These are phyloP conservation scores for Ligdia adustata DNA, from an alignment of 2,888 invertebrate genomes.

Conservation along the genomic window DNA sequence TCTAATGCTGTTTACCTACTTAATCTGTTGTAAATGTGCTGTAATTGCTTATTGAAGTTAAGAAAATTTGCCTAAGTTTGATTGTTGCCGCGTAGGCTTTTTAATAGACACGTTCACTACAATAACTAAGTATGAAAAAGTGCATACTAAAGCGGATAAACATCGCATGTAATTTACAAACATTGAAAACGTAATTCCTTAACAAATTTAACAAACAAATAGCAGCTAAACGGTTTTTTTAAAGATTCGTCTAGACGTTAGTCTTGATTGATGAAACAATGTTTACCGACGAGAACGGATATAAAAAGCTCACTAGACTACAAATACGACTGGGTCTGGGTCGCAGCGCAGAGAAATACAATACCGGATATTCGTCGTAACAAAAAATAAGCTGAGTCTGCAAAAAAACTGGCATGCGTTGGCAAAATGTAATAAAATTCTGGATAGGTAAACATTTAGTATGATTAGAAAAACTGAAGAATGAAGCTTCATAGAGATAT, in stretches of 20 bases:
- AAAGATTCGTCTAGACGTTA: conserved; percentile 1
- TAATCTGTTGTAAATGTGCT: conserved; percentile 24
- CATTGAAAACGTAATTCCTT: no score
- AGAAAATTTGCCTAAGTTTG: no score
- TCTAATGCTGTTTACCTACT: conserved; percentile 29
- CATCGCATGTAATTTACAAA: no score
- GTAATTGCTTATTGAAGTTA: no score
- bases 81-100: no score
- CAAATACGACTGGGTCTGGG: neutral
- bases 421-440: neutral
- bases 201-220: no score
- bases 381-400: neutral
- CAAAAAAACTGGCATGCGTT: neutral
- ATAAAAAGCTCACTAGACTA: neutral
- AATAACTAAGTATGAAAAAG: no score
- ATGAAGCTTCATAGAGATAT: no score
- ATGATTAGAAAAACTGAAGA: no score
- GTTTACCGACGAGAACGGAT: neutral
- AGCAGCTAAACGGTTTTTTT: conserved; percentile 13
- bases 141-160: conserved; percentile 5
- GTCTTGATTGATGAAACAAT: conserved; percentile 12
- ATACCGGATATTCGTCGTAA: neutral
- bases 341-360: neutral
- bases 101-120: no score
- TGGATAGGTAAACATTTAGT: neutral